Conservation (phyloP, 2,797 vertebrate genomes). For the Steatocranus sp. region DNA sequence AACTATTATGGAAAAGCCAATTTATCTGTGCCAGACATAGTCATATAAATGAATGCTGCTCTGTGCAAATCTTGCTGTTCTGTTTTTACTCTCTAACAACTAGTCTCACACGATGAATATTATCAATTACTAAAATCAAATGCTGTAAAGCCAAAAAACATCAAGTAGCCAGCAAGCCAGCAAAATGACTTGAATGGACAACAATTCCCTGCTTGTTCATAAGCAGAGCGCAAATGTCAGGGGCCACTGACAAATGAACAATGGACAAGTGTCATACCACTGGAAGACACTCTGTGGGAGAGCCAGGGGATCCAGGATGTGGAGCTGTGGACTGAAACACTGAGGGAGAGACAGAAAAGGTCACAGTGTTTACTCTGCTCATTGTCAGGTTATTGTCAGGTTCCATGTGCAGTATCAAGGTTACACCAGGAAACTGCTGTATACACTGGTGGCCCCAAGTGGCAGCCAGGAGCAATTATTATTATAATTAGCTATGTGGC, state of each 20-base stretch:
- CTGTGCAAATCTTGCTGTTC: not conserved
- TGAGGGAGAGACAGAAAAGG: slow-evolving; percentile 39
- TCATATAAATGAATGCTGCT: not conserved
- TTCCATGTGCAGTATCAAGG: not conserved
- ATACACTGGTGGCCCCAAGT: not conserved
- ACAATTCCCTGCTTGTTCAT: slow-evolving; percentile 4
- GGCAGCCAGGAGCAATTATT: not conserved
- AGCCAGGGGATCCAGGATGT: slow-evolving; percentile 62
- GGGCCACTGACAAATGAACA: not conserved
- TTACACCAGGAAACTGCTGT: not conserved
- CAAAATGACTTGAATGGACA: not conserved
- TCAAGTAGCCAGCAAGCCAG: not conserved
- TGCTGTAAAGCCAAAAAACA: not conserved
- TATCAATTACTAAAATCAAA: not conserved
- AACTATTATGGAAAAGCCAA: not conserved
- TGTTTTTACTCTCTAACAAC: not conserved
- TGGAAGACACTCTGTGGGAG: slow-evolving; percentile 42
- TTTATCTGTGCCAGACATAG: not conserved
- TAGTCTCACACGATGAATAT: not conserved
- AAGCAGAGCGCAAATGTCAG: not conserved
- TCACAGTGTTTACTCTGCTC: not conserved
- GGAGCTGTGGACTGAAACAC: slow-evolving; percentile 54
- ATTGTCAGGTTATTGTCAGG: not conserved
- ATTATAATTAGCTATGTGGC: not conserved
- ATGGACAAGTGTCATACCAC: slow-evolving; percentile 39